Percentiles rank a stretch among this genome's conserved stretches.
phyloP scores from a whole-genome alignment of 2,888 invertebrate genomes.

The Schizotus pectinicornis region DNA sequence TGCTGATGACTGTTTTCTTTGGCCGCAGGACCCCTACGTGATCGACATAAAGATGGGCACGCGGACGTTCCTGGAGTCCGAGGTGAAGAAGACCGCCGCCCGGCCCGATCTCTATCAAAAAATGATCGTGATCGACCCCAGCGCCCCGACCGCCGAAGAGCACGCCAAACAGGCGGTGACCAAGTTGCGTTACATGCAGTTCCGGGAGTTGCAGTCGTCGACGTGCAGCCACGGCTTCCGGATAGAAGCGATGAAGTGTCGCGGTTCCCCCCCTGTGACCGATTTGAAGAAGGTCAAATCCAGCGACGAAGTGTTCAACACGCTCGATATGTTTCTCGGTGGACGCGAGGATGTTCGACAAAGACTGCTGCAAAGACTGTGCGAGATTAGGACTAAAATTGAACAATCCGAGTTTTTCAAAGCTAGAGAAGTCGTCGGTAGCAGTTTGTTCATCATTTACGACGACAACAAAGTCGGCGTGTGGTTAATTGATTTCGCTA shows the following conservation, averaged over 20 bases:
- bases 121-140: constrained; percentile 91
- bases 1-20: constrained; percentile 3
- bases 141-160: constrained; percentile 85
- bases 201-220: constrained; percentile 91
- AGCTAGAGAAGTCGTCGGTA: constrained; percentile 90
- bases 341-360: constrained; percentile 69
- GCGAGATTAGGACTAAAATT: constrained; percentile 77
- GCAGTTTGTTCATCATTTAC: constrained; percentile 92
- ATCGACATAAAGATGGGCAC: constrained; percentile 99
- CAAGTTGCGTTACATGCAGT: constrained; percentile 96
- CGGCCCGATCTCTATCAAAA: constrained; percentile 91
- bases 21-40: constrained; percentile 79
- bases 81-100: constrained; percentile 86
- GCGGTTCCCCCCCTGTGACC: constrained; percentile 81
- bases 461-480: constrained; percentile 87
- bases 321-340: constrained; percentile 77
- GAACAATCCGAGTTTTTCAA: constrained; percentile 86
- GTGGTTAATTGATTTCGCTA: constrained; percentile 98
- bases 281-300: constrained; percentile 88
- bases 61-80: constrained; percentile 93
- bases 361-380: constrained; percentile 75
- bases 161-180: constrained; percentile 84
- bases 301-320: constrained; percentile 73
- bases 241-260: constrained; percentile 92
- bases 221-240: constrained; percentile 93